These are phyloP conservation scores for Lacerta bilineata DNA, from an alignment of 2,797 vertebrate species.

Conservation along the genomic window DNA sequence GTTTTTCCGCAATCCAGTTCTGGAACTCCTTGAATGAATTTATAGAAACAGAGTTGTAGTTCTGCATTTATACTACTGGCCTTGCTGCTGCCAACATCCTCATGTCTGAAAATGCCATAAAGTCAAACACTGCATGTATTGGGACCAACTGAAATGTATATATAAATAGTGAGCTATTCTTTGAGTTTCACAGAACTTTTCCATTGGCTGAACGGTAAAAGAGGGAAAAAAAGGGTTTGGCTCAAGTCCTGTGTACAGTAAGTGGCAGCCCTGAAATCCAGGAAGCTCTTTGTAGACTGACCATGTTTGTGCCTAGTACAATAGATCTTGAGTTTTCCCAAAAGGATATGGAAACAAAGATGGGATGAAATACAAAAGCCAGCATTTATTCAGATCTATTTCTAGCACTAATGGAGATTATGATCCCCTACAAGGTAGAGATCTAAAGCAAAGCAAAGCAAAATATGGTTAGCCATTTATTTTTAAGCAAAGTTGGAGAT, in stretches of 20 bases:
- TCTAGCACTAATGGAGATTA: background rate
- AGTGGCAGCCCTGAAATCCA: background rate
- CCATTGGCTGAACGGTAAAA: background rate
- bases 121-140: background rate
- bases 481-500: background rate
- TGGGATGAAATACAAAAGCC: background rate
- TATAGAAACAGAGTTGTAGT: background rate
- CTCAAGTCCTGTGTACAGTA: too few species aligned
- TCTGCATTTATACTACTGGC: background rate
- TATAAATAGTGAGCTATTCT: background rate
- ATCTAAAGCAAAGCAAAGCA: background rate
- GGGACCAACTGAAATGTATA: background rate
- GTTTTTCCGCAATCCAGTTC: background rate
- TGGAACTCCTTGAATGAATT: background rate
- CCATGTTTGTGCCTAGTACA: background rate
- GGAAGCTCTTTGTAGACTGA: background rate
- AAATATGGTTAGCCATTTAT: background rate
- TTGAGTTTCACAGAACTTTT: background rate
- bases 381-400: background rate
- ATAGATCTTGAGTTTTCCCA: background rate
- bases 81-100: background rate
- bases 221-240: background rate
- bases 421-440: background rate
- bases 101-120: background rate
- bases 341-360: background rate